Evolutionary conservation across 1,140 invertebrate genomes (phyloP), one percentile per base, ranked within the genome.

Genomic region (Drusus annulatus): DNA sequence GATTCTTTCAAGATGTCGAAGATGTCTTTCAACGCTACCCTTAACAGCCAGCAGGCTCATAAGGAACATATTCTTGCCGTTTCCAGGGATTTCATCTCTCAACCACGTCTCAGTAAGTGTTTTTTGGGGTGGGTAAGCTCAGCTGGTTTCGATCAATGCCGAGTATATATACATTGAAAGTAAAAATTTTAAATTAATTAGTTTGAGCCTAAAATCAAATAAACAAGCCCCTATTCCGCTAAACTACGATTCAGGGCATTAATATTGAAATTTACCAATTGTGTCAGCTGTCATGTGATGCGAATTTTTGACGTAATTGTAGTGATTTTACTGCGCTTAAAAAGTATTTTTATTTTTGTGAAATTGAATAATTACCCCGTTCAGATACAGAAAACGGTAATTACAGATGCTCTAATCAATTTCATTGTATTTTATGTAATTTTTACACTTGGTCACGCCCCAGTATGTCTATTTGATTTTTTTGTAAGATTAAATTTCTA

Each of bases 1-100:
- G 45, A 54, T 19, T 68, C 21, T 25, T 76, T 21, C 60, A 75
- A 68, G 25, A 80, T 83, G 81, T 68, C 80, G 16, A 75, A 54
- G 25, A 76, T 83, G 76, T 68, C 80, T 23, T 60, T 81, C 73
- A 80, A 83, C 28, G 19, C 65, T 10, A 80, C 76, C 58, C 58
- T 83, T 25, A 81, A 74, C 73, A 58, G 19, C 31, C 54, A 78
- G 25, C 82, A 83, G 88, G 94, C 94, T 74, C 85, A 85, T 76
- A 91, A 91, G 87, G 95, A 97, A 86, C 96, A 98, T 91, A 93
- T 95, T 88, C 91, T 98, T 85, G 98, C 98, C 76, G 95, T 98
- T 65, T 96, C 96, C 77, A 91, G 98, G 85, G 96, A 99, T 91
- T 99, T 99, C 89, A 96, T 98, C 85, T 97, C 98, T 63, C 98